phyloP scores from a whole-genome alignment of 2,113 vertebrate genomes.

The Notechis scutatus region DNA sequence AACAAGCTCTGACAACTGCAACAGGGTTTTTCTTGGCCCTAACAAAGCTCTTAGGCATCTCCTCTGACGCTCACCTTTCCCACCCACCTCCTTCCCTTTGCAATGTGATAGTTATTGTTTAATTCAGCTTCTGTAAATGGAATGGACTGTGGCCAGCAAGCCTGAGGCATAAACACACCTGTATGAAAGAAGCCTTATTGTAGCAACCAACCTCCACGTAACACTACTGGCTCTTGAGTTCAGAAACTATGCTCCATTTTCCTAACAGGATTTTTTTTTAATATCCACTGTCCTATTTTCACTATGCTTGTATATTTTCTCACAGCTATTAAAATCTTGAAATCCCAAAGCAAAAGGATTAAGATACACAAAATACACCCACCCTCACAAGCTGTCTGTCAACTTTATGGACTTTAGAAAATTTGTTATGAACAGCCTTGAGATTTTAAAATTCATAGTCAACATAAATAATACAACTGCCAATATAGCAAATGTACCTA shows the following conservation, averaged over 20 bases:
- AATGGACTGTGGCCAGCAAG: conserved; percentile 94
- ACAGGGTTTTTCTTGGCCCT: conserved; percentile 93
- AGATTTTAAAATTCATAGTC: conserved; percentile 38
- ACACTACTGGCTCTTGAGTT: conserved; percentile 75
- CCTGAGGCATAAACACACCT: conserved; percentile 99
- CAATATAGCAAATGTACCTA: conserved; percentile 41
- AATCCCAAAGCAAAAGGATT: conserved; percentile 61
- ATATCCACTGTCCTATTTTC: conserved; percentile 68
- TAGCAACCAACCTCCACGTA: conserved; percentile 85
- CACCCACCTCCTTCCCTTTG: conserved; percentile 70
- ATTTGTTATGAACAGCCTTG: conserved; percentile 20
- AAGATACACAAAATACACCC: conserved; percentile 45
- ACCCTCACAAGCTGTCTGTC: conserved; percentile 38
- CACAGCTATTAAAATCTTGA: conserved; percentile 68
- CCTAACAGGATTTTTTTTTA: conserved; percentile 70
- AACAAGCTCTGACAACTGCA: conserved; percentile 99
- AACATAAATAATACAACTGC: conserved; percentile 58
- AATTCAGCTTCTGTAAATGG: conserved; percentile 96
- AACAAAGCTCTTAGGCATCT: conserved; percentile 93
- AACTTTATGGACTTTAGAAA: conserved; percentile 49
- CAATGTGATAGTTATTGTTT: conserved; percentile 98
- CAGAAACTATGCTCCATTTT: conserved; percentile 75
- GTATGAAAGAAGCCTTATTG: conserved; percentile 94
- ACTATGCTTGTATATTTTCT: conserved; percentile 69
- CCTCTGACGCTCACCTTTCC: conserved; percentile 85